A percentile compares a stretch with the other conserved stretches of the same genome.
Conservation (phyloP, 2,888 invertebrate genomes). For the Melanargia galathea region DNA sequence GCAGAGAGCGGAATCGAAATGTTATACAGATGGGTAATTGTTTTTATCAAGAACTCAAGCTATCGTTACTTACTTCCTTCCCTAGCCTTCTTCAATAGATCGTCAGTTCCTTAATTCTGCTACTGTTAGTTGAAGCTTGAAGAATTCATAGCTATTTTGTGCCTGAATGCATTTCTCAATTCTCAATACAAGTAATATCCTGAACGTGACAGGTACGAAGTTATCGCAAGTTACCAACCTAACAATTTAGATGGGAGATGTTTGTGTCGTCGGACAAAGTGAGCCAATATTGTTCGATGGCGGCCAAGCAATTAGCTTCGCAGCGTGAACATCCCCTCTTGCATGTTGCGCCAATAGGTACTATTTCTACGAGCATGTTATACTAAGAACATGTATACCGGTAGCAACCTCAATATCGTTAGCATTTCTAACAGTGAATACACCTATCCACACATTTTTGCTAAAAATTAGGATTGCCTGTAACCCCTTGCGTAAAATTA, state of each 20-base stretch:
- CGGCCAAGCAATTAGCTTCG: constrained; percentile 34
- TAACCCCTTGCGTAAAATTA: too few species aligned
- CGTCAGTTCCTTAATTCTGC: too few species aligned
- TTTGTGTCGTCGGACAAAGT: constrained; percentile 22
- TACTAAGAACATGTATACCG: neutral
- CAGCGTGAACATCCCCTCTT: constrained; percentile 25
- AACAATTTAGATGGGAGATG: constrained; percentile 31
- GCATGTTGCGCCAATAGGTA: neutral
- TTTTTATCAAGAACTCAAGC: too few species aligned
- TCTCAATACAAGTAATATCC: neutral
- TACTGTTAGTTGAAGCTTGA: neutral
- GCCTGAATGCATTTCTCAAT: neutral
- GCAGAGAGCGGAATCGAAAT: too few species aligned
- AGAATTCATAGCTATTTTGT: neutral
- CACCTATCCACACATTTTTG: too few species aligned
- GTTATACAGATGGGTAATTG: too few species aligned
- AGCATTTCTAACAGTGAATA: neutral
- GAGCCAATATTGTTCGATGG: constrained; percentile 35
- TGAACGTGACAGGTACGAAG: neutral
- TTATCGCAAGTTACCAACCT: constrained; percentile 10
- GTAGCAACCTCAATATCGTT: neutral
- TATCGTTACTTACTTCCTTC: too few species aligned
- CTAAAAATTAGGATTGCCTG: too few species aligned
- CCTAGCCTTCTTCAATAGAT: too few species aligned
- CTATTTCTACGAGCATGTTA: constrained; percentile 13